These are phyloP conservation scores for Tenthredo mesomela DNA, from an alignment of 2,888 invertebrate species.

Conservation along the genomic window DNA sequence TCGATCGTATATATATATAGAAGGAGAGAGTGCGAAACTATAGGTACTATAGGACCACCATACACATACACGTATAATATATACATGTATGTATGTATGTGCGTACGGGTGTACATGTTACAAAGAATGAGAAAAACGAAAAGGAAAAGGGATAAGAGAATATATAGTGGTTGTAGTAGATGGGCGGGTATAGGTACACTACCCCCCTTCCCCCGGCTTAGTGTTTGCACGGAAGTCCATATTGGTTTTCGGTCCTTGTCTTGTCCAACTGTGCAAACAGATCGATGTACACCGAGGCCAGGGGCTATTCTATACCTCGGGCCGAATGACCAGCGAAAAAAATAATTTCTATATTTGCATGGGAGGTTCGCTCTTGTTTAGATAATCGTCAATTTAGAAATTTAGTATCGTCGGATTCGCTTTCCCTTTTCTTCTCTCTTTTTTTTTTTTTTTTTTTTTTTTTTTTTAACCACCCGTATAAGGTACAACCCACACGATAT, in stretches of 20 bases:
- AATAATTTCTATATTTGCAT: constrained; percentile 23
- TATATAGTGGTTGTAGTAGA: background rate
- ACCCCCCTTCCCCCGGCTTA: constrained; percentile 5
- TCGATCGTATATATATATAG: background rate
- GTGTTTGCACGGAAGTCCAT: constrained; percentile 46
- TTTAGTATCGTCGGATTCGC: background rate
- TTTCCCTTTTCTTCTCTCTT: no score
- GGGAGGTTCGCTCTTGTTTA: background rate
- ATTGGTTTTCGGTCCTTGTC: constrained; percentile 49
- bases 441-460: background rate
- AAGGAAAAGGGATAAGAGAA: background rate
- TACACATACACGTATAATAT: background rate
- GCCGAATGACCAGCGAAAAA: background rate
- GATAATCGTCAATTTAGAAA: background rate
- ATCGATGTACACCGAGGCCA: constrained; percentile 38
- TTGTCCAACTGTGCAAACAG: constrained; percentile 47
- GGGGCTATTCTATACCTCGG: background rate
- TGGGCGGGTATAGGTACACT: background rate
- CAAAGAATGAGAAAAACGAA: background rate
- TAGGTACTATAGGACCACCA: no score
- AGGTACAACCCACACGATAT: background rate
- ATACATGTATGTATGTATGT: background rate
- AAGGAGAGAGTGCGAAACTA: background rate
- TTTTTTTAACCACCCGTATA: background rate
- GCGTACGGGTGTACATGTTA: background rate